Conservation (phyloP, 2,888 invertebrate species). For the Prosopocoilus inquinatus region DNA sequence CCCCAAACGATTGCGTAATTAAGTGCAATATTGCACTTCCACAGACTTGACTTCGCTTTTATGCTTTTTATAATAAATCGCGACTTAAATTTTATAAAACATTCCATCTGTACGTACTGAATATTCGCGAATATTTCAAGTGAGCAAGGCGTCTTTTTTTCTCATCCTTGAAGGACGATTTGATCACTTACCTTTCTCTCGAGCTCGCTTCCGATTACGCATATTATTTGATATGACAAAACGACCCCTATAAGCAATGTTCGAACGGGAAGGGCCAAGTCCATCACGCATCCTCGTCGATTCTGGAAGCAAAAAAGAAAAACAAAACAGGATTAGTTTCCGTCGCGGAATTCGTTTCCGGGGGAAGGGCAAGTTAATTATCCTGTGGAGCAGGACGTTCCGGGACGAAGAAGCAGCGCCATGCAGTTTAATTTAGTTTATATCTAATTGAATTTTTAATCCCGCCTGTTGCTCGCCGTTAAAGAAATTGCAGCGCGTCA, state of each 20-base stretch:
- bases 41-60: too few species aligned
- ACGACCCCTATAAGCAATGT: conserved; percentile 38
- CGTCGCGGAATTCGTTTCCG: neutral
- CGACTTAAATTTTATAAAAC: too few species aligned
- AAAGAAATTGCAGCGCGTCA: too few species aligned
- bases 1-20: too few species aligned
- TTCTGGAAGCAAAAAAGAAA: conserved; percentile 45
- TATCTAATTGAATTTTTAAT: too few species aligned
- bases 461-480: too few species aligned
- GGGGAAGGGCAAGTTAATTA: neutral
- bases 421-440: neutral
- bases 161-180: too few species aligned
- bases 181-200: conserved; percentile 44
- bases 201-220: conserved; percentile 43
- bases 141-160: too few species aligned
- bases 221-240: conserved; percentile 39
- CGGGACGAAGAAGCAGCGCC: neutral
- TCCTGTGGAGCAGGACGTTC: neutral
- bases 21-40: too few species aligned
- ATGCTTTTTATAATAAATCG: too few species aligned
- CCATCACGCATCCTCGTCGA: conserved; percentile 53
- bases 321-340: conserved; percentile 6
- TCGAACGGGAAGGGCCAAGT: conserved; percentile 43
- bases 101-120: too few species aligned
- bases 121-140: too few species aligned